Evolutionary conservation across 1,140 invertebrate species (phyloP).

Genomic region (Lysiphlebus fabarum): DNA sequence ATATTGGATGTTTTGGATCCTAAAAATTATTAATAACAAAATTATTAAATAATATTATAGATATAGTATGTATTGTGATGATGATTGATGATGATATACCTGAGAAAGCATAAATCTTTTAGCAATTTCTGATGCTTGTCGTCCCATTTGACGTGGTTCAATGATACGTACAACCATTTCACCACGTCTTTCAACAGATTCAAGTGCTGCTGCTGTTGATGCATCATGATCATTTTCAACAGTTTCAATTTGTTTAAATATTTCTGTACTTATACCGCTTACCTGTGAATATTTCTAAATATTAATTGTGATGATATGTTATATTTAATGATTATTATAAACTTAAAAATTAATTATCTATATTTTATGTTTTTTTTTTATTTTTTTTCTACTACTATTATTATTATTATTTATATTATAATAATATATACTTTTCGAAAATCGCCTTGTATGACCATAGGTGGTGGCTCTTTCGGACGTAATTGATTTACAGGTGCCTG

Average conservation of each 20-base stretch:
- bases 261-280: slow-evolving; percentile 90
- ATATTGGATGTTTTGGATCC: slow-evolving; percentile 78
- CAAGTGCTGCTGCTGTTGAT: slow-evolving; percentile 83
- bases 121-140: slow-evolving; percentile 76
- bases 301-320: slow-evolving; percentile 19
- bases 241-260: slow-evolving; percentile 93
- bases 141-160: slow-evolving; percentile 79
- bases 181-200: slow-evolving; percentile 84
- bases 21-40: slow-evolving; percentile 40
- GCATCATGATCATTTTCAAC: slow-evolving; percentile 93
- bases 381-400: not conserved
- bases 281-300: slow-evolving; percentile 61
- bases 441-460: slow-evolving; percentile 89
- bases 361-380: not conserved
- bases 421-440: slow-evolving; percentile 76
- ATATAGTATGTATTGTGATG: slow-evolving; percentile 1
- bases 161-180: slow-evolving; percentile 93
- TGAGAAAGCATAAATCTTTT: slow-evolving; percentile 76
- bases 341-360: not conserved
- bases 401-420: slow-evolving; percentile 11
- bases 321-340: not conserved
- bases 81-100: slow-evolving; percentile 51
- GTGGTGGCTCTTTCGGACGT: slow-evolving; percentile 71
- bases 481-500: slow-evolving; percentile 68
- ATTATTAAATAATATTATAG: slow-evolving; percentile 14